phyloP scores from a whole-genome alignment of 53 echinoderm and acorn worm genomes.

The Temnopleurus reevesii region DNA sequence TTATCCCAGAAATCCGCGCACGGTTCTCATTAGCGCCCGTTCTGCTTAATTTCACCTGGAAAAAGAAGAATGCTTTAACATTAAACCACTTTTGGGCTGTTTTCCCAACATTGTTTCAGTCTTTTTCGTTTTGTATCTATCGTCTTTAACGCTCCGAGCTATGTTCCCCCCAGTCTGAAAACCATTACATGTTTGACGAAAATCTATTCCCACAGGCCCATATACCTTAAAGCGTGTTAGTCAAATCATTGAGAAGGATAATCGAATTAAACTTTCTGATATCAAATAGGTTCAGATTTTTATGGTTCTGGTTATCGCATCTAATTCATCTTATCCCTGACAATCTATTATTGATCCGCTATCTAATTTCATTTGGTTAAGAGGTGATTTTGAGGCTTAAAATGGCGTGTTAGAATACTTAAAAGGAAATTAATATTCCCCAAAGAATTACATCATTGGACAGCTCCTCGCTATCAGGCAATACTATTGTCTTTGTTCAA shows the following conservation, averaged over 20 bases:
- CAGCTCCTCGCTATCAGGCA: too few relatives aligned
- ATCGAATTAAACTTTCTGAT: background rate
- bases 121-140: background rate
- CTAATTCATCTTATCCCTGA: background rate
- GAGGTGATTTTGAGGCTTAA: too few relatives aligned
- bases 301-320: background rate
- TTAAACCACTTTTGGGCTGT: conserved; percentile 34
- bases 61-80: conserved; percentile 21
- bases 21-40: conserved; percentile 47
- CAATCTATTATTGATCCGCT: background rate
- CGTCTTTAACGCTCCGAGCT: background rate
- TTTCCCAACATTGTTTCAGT: conserved; percentile 35
- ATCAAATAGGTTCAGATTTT: background rate
- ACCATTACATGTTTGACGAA: background rate
- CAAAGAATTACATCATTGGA: too few relatives aligned
- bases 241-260: background rate
- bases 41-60: conserved; percentile 37
- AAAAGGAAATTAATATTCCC: too few relatives aligned
- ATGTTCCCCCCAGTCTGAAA: conserved; percentile 24
- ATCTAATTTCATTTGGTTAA: background rate
- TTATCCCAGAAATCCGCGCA: conserved; percentile 43
- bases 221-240: background rate
- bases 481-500: too few relatives aligned
- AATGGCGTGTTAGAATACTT: too few relatives aligned
- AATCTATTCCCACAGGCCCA: background rate